Evolutionary conservation across 2,888 invertebrate species (phyloP).

Genomic region (Zygothrica quintamaculata): DNA sequence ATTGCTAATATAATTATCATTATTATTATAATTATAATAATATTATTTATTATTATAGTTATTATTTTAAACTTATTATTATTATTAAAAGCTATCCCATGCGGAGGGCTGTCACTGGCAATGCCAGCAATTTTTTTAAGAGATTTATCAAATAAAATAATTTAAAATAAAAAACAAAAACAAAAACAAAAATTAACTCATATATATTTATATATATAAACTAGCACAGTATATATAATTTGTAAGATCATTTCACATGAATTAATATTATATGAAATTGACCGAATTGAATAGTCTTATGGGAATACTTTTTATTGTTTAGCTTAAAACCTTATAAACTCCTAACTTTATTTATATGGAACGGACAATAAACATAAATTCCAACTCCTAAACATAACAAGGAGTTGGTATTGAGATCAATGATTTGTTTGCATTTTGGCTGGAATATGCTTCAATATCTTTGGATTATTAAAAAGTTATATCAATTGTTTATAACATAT

Average conservation of each 20-base stretch:
- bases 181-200: too few relatives aligned
- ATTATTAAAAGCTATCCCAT: conserved; percentile 36
- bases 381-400: too few relatives aligned
- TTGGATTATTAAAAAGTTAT: conserved; percentile 12
- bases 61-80: too few relatives aligned
- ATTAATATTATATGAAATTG: not conserved
- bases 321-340: too few relatives aligned
- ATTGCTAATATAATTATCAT: conserved; percentile 2
- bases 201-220: too few relatives aligned
- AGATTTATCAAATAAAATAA: conserved; percentile 10
- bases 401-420: too few relatives aligned
- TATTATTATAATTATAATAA: not conserved
- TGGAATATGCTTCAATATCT: conserved; percentile 27
- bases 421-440: conserved; percentile 43
- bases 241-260: too few relatives aligned
- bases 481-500: conserved; percentile 32
- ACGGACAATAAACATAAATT: too few relatives aligned
- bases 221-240: too few relatives aligned
- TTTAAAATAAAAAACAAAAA: not conserved
- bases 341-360: too few relatives aligned
- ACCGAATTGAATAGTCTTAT: not conserved
- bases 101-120: conserved; percentile 48
- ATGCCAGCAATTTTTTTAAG: conserved; percentile 12
- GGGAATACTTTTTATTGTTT: too few relatives aligned
- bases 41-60: conserved; percentile 10